Evolutionary conservation across 2,797 vertebrate species (phyloP), one percentile per base, ranked within the genome.

Genomic region (Enteromius fasciolatus): DNA sequence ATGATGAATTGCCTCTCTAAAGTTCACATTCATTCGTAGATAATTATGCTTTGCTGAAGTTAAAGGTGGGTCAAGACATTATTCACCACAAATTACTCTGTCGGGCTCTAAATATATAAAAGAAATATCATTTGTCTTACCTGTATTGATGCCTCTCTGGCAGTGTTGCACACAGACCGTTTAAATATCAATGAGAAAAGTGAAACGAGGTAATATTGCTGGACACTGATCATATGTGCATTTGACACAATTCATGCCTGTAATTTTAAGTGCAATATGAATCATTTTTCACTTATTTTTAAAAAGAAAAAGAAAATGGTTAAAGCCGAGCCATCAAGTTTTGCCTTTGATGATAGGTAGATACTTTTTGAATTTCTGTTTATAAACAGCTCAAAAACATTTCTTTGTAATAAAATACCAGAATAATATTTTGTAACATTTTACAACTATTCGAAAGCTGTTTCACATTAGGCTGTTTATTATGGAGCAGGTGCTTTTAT

Each of bases 201-300:
- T 73, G 79, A 73, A 81, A 25, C 20, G 41, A 63, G 39, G 39
- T 33, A 0, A 81, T 73, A 50, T 73, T 73, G 57, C 41, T 25
- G 44, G 69, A 46, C 79, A 81, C 20, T 81, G 57, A 73, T 73
- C 54, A 73, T 48, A 80, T 50, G 15, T 50, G 79, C 68, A 36
- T 72, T 80, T 73, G 41, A 31, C 39, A 59, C 28, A 63, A 81
- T 73, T 73, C 31, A 73, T 50, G 57, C 50, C 4, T 33, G 33
- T 33, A 63, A 11, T 44, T 48, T 63, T 63, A 17, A 72, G 41
- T 33, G 8, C 20, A 10, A 20, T 67, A 31, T n/a, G 1, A 70
- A n/a, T 72, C 12, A 61, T 44, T 70, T 44, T 44, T 44, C 10
- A 44, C 12, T 44, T 80, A 44, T 44, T 44, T 80, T 80, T 25